A percentile compares a stretch with the other conserved stretches of the same genome.
These are phyloP conservation scores for Pachymerium ferrugineum DNA, from an alignment of 2,888 invertebrate species.

Conservation along the genomic window DNA sequence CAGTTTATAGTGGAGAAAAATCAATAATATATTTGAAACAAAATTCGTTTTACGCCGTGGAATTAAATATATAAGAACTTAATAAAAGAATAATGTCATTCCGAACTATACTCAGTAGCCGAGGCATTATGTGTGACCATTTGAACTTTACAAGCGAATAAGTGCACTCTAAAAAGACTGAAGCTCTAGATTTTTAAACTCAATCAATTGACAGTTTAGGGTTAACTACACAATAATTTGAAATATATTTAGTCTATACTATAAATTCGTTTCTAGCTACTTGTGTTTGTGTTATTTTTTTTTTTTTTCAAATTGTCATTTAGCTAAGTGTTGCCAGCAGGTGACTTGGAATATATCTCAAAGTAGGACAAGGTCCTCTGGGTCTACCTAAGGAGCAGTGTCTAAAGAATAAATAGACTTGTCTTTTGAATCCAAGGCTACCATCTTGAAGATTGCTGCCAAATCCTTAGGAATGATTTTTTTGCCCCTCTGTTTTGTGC, in stretches of 20 bases:
- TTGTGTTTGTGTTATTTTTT: too few relatives aligned
- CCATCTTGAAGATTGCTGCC: slow-evolving; percentile 15
- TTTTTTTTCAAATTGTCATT: too few relatives aligned
- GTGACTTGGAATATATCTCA: not conserved
- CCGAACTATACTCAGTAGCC: too few relatives aligned
- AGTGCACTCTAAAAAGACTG: too few relatives aligned
- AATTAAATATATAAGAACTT: not conserved
- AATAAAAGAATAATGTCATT: not conserved
- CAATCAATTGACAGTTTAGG: too few relatives aligned
- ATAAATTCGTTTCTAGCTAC: too few relatives aligned
- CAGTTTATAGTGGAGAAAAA: not conserved
- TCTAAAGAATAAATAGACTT: slow-evolving; percentile 22
- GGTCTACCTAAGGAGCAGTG: slow-evolving; percentile 13
- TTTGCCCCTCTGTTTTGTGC: not conserved
- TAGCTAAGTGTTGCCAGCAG: not conserved
- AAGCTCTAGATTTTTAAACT: too few relatives aligned
- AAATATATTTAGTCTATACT: too few relatives aligned
- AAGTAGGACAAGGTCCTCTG: slow-evolving; percentile 23
- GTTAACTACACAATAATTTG: too few relatives aligned
- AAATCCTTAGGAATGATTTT: not conserved
- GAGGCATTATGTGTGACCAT: too few relatives aligned
- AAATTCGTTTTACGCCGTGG: too few relatives aligned
- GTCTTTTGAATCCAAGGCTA: slow-evolving; percentile 22
- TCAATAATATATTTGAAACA: slow-evolving; percentile 10
- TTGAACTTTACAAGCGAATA: too few relatives aligned